Conservation (phyloP, 2,113 vertebrate genomes). For the Notarius quadriscutis region DNA sequence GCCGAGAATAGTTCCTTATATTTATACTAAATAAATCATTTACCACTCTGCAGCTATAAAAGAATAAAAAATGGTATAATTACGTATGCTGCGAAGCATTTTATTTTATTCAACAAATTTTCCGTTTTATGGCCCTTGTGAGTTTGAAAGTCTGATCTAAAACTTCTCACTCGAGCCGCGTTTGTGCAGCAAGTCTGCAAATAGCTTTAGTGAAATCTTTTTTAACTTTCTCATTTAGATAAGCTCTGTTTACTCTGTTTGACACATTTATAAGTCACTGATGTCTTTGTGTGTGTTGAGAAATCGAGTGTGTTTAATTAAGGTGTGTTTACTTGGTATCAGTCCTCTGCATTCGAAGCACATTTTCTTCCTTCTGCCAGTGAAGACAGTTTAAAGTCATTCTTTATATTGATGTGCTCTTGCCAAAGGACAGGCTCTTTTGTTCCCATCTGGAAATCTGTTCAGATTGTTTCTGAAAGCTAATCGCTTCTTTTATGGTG, state of each 20-base stretch:
- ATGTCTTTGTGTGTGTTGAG: conserved; percentile 6
- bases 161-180: background rate
- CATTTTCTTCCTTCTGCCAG: conserved; percentile 32
- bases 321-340: conserved; percentile 14
- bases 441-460: conserved; percentile 40
- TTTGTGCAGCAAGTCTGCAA: background rate
- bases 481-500: conserved; percentile 49
- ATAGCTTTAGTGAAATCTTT: conserved; percentile 15
- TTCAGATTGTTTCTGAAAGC: conserved; percentile 45
- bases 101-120: background rate
- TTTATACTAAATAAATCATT: background rate
- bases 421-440: conserved; percentile 43
- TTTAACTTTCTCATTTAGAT: conserved; percentile 24
- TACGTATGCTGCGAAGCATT: background rate
- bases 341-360: conserved; percentile 45
- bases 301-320: conserved; percentile 40
- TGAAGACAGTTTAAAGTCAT: conserved; percentile 33
- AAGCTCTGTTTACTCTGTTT: conserved; percentile 32
- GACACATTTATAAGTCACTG: conserved; percentile 9
- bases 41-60: background rate
- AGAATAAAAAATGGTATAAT: background rate
- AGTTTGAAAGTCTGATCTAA: background rate
- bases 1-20: background rate
- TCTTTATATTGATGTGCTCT: conserved; percentile 30
- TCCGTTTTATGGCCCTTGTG: too few relatives aligned